phyloP scores from a whole-genome alignment of 2,113 vertebrate genomes.

The Ammodytes dubius region DNA sequence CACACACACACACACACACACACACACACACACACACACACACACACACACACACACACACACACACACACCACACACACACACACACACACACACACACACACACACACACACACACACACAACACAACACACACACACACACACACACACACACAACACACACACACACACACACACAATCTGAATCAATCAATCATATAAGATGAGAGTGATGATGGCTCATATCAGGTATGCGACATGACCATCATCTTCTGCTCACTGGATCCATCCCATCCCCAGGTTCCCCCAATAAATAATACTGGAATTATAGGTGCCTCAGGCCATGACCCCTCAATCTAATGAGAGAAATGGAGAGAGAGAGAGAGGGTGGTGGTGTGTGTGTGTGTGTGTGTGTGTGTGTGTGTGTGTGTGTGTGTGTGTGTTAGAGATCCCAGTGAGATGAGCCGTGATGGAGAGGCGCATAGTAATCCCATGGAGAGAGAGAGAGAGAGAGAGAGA shows the following conservation, averaged over 20 bases:
- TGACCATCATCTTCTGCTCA: constrained; percentile 2
- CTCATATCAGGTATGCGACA: constrained; percentile 17
- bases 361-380: background rate
- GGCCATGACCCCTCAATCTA: constrained; percentile 67
- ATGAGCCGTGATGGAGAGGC: too few species aligned
- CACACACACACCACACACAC: background rate
- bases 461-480: background rate
- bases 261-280: background rate
- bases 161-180: background rate
- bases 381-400: too few species aligned
- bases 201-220: constrained; percentile 28
- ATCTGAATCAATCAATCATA: background rate
- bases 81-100: background rate
- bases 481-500: constrained; percentile 21
- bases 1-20: too few species aligned
- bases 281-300: constrained; percentile 44
- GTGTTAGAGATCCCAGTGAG: too few species aligned
- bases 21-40: background rate
- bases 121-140: background rate
- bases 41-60: background rate
- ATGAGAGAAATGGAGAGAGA: constrained; percentile 23
- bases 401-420: too few species aligned
- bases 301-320: constrained; percentile 61
- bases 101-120: background rate
- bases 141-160: background rate